Conservation (phyloP, 2,113 vertebrate genomes). For the Dipodomys ordii region DNA sequence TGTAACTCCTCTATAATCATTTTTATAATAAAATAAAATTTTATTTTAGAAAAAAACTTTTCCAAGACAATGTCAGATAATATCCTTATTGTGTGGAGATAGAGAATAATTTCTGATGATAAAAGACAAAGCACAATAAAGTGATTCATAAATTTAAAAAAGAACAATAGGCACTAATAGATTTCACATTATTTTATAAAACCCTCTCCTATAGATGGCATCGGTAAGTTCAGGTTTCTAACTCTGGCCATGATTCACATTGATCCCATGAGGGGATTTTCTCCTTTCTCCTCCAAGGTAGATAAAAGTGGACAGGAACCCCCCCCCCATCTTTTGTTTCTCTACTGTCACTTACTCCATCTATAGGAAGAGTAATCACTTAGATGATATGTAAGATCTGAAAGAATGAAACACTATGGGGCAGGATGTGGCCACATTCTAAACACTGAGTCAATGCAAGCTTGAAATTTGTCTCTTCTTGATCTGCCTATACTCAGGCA, state of each 20-base stretch:
- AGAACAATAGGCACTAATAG: no score
- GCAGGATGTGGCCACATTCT: background rate
- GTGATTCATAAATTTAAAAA: no score
- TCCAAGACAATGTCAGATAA: no score
- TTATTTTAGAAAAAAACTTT: no score
- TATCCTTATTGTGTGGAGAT: no score
- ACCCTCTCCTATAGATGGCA: background rate
- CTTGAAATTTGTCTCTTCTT: background rate
- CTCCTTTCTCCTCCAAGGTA: background rate
- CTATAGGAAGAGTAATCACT: background rate
- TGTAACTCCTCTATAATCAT: no score
- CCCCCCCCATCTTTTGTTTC: background rate
- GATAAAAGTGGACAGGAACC: background rate
- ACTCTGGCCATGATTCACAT: background rate
- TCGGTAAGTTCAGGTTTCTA: background rate
- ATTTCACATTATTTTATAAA: background rate
- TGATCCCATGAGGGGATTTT: background rate
- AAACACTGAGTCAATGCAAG: background rate
- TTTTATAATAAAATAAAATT: no score
- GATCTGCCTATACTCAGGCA: background rate
- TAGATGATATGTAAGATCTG: background rate
- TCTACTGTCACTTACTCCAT: background rate
- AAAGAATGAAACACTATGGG: background rate
- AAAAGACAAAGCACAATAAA: no score
- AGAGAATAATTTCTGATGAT: no score